Percentiles rank a stretch among this genome's conserved stretches.
Evolutionary conservation across 2,888 invertebrate species (phyloP).

Genomic region (Lepidochrysops patricia): DNA sequence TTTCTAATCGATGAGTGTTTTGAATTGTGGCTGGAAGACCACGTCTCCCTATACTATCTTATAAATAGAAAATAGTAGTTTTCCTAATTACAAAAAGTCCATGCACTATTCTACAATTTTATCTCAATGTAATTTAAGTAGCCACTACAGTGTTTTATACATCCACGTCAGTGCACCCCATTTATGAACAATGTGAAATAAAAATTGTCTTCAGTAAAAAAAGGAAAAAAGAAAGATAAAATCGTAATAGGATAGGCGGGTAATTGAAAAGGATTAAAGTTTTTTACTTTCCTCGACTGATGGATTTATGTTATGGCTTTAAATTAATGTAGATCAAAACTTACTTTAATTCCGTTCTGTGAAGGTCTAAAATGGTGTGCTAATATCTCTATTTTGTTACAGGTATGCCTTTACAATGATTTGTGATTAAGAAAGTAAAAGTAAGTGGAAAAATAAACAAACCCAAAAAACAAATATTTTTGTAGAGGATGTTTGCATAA

Average conservation of each 20-base stretch:
- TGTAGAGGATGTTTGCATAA: too few relatives aligned
- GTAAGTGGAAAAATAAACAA: conserved; percentile 14
- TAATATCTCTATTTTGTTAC: conserved; percentile 24
- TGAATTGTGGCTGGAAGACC: too few relatives aligned
- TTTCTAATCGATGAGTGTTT: too few relatives aligned
- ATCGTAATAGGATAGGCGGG: conserved; percentile 43
- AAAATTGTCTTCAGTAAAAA: conserved; percentile 21
- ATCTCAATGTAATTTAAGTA: not conserved
- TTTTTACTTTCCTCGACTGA: conserved; percentile 32
- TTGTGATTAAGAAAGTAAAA: not conserved
- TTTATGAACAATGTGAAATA: conserved; percentile 33
- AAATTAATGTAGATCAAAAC: not conserved
- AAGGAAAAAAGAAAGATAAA: conserved; percentile 30
- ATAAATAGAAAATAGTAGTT: too few relatives aligned
- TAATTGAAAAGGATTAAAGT: conserved; percentile 38
- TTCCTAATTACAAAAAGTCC: too few relatives aligned
- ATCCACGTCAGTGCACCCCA: conserved; percentile 13
- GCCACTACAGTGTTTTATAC: not conserved
- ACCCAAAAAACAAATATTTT: not conserved
- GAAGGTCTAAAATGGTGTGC: not conserved
- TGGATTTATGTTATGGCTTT: conserved; percentile 37
- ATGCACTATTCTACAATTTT: too few relatives aligned
- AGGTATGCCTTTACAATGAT: conserved; percentile 23
- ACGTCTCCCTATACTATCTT: too few relatives aligned
- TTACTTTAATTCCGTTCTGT: conserved; percentile 15